phyloP scores from a whole-genome alignment of 2,888 invertebrate species.

The Tromatobia lineatoria region DNA sequence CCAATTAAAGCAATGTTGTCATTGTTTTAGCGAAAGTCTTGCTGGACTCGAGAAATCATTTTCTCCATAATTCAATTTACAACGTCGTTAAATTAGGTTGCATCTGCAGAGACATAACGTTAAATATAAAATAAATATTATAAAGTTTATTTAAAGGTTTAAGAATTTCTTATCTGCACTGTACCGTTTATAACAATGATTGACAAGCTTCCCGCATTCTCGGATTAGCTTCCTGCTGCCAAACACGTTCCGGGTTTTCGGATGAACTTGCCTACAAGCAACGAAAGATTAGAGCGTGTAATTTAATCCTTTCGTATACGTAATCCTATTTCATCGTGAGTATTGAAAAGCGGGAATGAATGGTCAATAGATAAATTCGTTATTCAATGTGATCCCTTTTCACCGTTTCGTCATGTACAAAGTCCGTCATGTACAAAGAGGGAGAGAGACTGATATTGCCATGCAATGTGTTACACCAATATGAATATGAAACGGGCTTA shows the following conservation, averaged over 20 bases:
- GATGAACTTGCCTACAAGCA: constrained; percentile 30
- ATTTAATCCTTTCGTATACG: constrained; percentile 38
- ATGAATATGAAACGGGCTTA: neutral
- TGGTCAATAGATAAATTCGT: constrained; percentile 4
- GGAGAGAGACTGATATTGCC: neutral
- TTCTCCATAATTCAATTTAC: too few species aligned
- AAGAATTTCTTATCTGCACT: neutral
- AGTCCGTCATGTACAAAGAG: neutral
- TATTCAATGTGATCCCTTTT: neutral
- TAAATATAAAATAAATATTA: too few species aligned
- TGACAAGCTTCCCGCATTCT: constrained; percentile 29
- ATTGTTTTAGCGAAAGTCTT: too few species aligned
- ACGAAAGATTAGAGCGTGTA: constrained; percentile 36
- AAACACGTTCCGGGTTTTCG: constrained; percentile 37
- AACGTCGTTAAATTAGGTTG: too few species aligned
- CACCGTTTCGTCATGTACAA: neutral
- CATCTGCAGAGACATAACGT: too few species aligned
- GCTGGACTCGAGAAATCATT: too few species aligned
- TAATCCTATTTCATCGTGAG: constrained; percentile 27
- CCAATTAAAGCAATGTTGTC: neutral
- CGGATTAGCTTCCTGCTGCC: constrained; percentile 22
- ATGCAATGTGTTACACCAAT: neutral
- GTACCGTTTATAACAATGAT: constrained; percentile 44
- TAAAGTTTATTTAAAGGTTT: neutral
- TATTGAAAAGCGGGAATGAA: neutral